Percentiles rank a stretch among this genome's conserved stretches.
Conservation (phyloP, 2,888 invertebrate species). For the Patella pellucida region DNA sequence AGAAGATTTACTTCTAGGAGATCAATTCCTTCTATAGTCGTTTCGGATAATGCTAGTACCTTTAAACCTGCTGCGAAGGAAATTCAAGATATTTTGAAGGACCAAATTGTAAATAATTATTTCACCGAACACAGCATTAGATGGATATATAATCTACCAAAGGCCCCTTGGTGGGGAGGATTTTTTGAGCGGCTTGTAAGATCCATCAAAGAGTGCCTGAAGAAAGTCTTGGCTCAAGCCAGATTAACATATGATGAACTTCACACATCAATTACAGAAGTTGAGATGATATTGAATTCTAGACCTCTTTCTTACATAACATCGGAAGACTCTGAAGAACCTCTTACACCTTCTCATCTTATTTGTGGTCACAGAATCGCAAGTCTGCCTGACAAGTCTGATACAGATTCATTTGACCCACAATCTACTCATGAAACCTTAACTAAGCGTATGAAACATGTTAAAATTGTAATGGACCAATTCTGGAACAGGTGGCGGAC, state of each 20-base stretch:
- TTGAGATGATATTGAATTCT: too few relatives aligned
- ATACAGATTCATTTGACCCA: background rate
- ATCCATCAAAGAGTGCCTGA: too few relatives aligned
- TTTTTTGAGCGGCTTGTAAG: too few relatives aligned
- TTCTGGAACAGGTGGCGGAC: conserved; percentile 1
- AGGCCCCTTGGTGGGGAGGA: background rate
- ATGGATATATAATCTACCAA: background rate
- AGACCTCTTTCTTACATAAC: background rate
- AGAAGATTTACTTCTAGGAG: too few relatives aligned
- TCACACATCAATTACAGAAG: too few relatives aligned
- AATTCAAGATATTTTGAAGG: background rate
- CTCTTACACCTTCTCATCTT: background rate
- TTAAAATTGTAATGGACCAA: background rate
- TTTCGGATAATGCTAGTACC: too few relatives aligned
- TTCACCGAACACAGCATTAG: background rate
- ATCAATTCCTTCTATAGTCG: too few relatives aligned
- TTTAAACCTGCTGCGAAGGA: too few relatives aligned
- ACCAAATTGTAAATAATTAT: background rate
- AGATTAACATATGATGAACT: too few relatives aligned
- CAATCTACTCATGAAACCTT: background rate
- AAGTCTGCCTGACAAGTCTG: background rate
- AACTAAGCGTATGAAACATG: background rate
- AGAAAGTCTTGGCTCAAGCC: too few relatives aligned
- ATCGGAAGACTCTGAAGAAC: background rate
- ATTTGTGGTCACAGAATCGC: background rate